These are phyloP conservation scores for Euborellia annulipes DNA, from an alignment of 1,140 invertebrate species.

Conservation along the genomic window DNA sequence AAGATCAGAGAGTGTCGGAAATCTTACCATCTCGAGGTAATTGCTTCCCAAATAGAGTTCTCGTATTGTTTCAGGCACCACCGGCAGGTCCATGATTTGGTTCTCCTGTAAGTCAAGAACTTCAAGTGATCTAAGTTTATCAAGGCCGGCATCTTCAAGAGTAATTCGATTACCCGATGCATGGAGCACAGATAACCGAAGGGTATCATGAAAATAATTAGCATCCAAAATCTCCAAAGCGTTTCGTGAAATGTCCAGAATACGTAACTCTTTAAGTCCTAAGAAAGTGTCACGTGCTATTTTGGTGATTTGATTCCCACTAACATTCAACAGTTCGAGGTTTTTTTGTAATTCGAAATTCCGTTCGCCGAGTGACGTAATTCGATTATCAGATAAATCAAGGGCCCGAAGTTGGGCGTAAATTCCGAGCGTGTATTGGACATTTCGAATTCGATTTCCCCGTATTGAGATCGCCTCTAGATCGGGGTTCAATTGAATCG, in stretches of 20 bases:
- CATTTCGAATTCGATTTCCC: conserved; percentile 47
- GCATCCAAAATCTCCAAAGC: conserved; percentile 51
- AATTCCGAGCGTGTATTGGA: conserved; percentile 56
- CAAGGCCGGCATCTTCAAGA: conserved; percentile 10
- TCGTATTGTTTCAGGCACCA: background rate
- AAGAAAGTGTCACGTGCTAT: conserved; percentile 58
- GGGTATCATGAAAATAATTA: conserved; percentile 48
- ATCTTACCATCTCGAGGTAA: background rate
- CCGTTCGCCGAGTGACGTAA: conserved; percentile 54
- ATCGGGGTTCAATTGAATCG: conserved; percentile 75
- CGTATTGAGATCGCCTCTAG: conserved; percentile 29
- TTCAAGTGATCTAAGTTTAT: background rate
- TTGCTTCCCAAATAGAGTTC: conserved; percentile 1
- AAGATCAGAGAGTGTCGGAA: too few relatives aligned
- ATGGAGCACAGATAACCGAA: conserved; percentile 47
- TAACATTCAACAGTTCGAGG: conserved; percentile 55
- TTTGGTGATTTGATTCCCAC: conserved; percentile 50
- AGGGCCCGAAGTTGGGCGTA: conserved; percentile 62
- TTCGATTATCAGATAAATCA: conserved; percentile 65
- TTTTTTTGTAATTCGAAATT: conserved; percentile 62
- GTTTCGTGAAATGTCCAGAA: conserved; percentile 61
- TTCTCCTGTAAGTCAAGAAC: conserved; percentile 2
- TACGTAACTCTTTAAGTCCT: conserved; percentile 47
- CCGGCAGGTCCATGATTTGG: background rate
- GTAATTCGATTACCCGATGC: conserved; percentile 19